Percentiles rank a stretch among this genome's conserved stretches.
These are phyloP conservation scores for Pelagia noctiluca DNA, from an alignment of 30 jellyfish, hydroid and myxozoan genomes.

Conservation along the genomic window DNA sequence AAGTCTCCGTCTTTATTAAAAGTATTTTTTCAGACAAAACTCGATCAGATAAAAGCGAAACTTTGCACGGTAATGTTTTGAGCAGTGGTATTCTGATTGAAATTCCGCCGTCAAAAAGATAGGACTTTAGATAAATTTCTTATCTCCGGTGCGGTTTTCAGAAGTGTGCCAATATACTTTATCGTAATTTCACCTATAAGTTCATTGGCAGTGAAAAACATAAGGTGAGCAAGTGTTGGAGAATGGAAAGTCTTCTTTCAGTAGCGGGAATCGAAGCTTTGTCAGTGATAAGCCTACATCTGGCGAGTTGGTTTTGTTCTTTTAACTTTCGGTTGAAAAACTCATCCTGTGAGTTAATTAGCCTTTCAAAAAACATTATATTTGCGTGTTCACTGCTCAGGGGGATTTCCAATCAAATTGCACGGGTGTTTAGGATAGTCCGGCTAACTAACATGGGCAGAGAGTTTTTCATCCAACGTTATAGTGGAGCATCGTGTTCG, in stretches of 20 bases:
- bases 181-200: slow-evolving; percentile 46
- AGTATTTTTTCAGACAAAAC: background rate
- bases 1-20: background rate
- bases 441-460: no score
- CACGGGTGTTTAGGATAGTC: no score
- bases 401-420: background rate
- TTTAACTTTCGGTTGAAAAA: slow-evolving; percentile 23
- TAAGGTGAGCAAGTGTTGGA: slow-evolving; percentile 38
- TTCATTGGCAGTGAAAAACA: background rate
- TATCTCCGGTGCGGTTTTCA: slow-evolving; percentile 70
- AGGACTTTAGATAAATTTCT: slow-evolving; percentile 46
- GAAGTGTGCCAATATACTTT: slow-evolving; percentile 35
- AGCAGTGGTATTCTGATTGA: slow-evolving; percentile 70
- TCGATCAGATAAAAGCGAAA: slow-evolving; percentile 40
- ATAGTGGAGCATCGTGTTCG: no score
- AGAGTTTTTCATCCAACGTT: no score
- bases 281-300: slow-evolving; percentile 62
- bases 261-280: slow-evolving; percentile 36
- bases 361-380: slow-evolving; percentile 18
- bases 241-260: background rate
- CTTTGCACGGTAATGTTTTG: slow-evolving; percentile 39
- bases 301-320: slow-evolving; percentile 50
- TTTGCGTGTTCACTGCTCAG: background rate
- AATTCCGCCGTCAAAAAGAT: slow-evolving; percentile 75
- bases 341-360: slow-evolving; percentile 33